A percentile compares a stretch with the other conserved stretches of the same genome.
Evolutionary conservation across 2,113 vertebrate genomes (phyloP).

Genomic region (Copsychus sechellarum): DNA sequence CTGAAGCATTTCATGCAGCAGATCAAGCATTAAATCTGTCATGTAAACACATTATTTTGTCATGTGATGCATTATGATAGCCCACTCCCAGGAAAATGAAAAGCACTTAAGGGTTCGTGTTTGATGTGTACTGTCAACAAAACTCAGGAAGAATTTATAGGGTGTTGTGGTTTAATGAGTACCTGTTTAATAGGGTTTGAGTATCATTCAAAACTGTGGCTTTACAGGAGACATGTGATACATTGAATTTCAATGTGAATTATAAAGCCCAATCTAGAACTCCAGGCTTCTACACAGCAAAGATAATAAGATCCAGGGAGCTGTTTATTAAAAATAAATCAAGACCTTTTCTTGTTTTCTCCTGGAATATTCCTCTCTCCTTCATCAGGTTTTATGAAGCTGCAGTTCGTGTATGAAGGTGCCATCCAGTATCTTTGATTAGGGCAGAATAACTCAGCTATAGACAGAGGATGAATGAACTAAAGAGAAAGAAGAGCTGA

Average conservation of each 20-base stretch:
- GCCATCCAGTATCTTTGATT: not conserved
- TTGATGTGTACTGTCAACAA: slow-evolving; percentile 53
- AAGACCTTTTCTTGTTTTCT: slow-evolving; percentile 3
- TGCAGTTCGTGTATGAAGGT: not conserved
- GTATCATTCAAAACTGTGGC: slow-evolving; percentile 37
- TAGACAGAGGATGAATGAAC: not conserved
- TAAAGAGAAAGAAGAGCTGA: not conserved
- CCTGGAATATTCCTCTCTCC: slow-evolving; percentile 21
- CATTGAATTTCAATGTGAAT: slow-evolving; percentile 39
- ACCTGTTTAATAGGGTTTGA: slow-evolving; percentile 53
- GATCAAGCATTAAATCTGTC: slow-evolving; percentile 63
- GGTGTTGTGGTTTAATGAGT: slow-evolving; percentile 43
- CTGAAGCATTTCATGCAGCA: slow-evolving; percentile 38
- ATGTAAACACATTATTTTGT: slow-evolving; percentile 59
- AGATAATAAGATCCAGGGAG: slow-evolving; percentile 35
- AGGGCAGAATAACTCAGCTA: not conserved
- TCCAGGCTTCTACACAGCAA: not conserved
- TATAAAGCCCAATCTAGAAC: slow-evolving; percentile 37
- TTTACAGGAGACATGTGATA: slow-evolving; percentile 1
- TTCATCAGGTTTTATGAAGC: slow-evolving; percentile 48
- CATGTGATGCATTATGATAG: slow-evolving; percentile 51
- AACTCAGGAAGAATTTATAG: slow-evolving; percentile 52
- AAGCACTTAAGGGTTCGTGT: slow-evolving; percentile 40
- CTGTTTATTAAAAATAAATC: slow-evolving; percentile 40
- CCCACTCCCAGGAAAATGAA: slow-evolving; percentile 42